phyloP scores from a whole-genome alignment of 2,797 vertebrate genomes.

The Periophthalmus magnuspinnatus region DNA sequence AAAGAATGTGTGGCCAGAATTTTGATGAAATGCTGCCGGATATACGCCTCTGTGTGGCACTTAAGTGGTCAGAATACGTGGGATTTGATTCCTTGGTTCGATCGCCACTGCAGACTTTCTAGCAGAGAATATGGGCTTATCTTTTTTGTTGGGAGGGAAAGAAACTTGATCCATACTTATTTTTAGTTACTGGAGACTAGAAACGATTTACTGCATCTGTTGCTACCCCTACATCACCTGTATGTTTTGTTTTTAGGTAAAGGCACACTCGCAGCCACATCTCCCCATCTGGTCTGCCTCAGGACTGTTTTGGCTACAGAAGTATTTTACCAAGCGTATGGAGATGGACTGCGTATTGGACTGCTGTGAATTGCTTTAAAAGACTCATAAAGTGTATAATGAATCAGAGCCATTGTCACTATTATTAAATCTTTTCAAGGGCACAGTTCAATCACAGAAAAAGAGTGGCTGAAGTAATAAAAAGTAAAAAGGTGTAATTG shows the following conservation, averaged over 20 bases:
- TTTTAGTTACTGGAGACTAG: neutral
- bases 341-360: neutral
- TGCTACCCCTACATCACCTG: neutral
- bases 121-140: neutral
- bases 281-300: neutral
- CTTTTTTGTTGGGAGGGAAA: neutral
- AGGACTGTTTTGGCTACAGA: neutral
- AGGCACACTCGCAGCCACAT: neutral
- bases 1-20: slow-evolving; percentile 24
- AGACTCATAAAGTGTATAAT: too few species aligned
- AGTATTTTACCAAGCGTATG: neutral
- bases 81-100: slow-evolving; percentile 6
- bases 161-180: neutral
- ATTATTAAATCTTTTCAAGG: too few species aligned
- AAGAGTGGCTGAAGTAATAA: too few species aligned
- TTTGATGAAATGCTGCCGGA: slow-evolving; percentile 28
- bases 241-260: neutral
- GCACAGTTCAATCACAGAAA: too few species aligned
- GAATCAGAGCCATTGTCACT: too few species aligned
- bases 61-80: slow-evolving; percentile 13
- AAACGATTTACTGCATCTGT: neutral
- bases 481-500: too few species aligned
- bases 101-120: neutral
- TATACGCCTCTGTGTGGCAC: slow-evolving; percentile 13
- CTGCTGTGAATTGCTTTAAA: neutral